These are phyloP conservation scores for Anneissia japonica DNA, from an alignment of 35 echinoderm and acorn worm genomes.

Conservation along the genomic window DNA sequence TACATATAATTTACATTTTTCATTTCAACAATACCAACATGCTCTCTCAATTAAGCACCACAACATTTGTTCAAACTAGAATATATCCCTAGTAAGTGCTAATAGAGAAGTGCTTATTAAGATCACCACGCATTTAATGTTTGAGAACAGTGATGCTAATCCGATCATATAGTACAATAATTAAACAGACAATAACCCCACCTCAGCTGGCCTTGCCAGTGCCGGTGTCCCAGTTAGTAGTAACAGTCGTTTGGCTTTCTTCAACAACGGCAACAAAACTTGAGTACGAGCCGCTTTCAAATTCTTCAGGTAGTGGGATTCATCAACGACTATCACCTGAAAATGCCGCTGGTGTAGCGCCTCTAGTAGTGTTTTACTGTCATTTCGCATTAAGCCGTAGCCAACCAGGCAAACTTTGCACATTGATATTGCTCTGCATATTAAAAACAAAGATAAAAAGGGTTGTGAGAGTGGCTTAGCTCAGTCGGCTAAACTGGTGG, in stretches of 20 bases:
- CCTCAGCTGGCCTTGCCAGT: slow-evolving; percentile 74
- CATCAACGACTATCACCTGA: slow-evolving; percentile 70
- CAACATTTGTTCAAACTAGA: too few species aligned
- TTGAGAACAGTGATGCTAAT: too few species aligned
- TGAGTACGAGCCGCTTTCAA: slow-evolving; percentile 66
- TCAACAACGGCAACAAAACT: slow-evolving; percentile 49
- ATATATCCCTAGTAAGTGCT: too few species aligned
- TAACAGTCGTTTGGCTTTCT: slow-evolving; percentile 50
- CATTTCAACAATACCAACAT: too few species aligned
- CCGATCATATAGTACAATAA: too few species aligned
- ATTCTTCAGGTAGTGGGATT: slow-evolving; percentile 82
- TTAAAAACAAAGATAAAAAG: too few species aligned
- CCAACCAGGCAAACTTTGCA: slow-evolving; percentile 52
- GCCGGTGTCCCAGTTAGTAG: slow-evolving; percentile 80
- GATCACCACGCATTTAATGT: too few species aligned
- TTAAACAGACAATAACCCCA: slow-evolving; percentile 3
- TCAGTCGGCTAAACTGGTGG: too few species aligned
- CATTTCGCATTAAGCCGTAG: slow-evolving; percentile 62
- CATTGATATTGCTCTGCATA: slow-evolving; percentile 27
- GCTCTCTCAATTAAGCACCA: too few species aligned
- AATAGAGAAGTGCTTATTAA: too few species aligned
- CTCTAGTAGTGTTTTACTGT: slow-evolving; percentile 44
- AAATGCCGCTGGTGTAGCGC: slow-evolving; percentile 54
- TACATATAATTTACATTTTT: too few species aligned
- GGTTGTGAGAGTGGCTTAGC: too few species aligned